phyloP scores from a whole-genome alignment of 1,140 invertebrate species.

The Drosophila yakuba region DNA sequence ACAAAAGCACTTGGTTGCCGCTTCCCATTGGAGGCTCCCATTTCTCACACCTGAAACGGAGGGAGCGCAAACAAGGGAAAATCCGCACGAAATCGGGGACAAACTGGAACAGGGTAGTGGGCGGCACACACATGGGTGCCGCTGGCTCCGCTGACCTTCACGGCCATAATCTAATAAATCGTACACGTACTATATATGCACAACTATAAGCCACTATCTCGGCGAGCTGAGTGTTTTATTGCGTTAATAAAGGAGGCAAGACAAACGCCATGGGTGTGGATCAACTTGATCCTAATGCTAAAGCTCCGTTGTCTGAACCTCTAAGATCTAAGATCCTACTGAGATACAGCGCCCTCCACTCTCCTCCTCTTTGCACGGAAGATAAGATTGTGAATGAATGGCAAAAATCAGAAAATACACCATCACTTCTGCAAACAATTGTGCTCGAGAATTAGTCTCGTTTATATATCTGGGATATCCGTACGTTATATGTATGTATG shows the following conservation, averaged over 20 bases:
- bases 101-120: conserved; percentile 56
- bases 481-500: conserved; percentile 42
- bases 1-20: conserved; percentile 55
- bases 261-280: conserved; percentile 60
- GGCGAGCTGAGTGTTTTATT: conserved; percentile 74
- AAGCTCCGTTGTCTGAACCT: conserved; percentile 34
- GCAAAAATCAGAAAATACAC: conserved; percentile 23
- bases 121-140: conserved; percentile 34
- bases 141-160: conserved; percentile 68
- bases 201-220: conserved; percentile 68
- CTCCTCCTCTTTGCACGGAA: not conserved
- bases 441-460: conserved; percentile 29
- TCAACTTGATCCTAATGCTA: conserved; percentile 43
- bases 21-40: conserved; percentile 63
- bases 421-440: conserved; percentile 61
- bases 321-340: conserved; percentile 42
- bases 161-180: conserved; percentile 80
- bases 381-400: conserved; percentile 45
- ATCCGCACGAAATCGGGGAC: conserved; percentile 40
- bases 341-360: conserved; percentile 8
- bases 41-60: conserved; percentile 69
- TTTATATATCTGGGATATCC: conserved; percentile 45
- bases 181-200: conserved; percentile 68
- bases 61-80: conserved; percentile 40
- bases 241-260: conserved; percentile 41